phyloP scores from a whole-genome alignment of 2,113 vertebrate species.

The Callorhinus ursinus region DNA sequence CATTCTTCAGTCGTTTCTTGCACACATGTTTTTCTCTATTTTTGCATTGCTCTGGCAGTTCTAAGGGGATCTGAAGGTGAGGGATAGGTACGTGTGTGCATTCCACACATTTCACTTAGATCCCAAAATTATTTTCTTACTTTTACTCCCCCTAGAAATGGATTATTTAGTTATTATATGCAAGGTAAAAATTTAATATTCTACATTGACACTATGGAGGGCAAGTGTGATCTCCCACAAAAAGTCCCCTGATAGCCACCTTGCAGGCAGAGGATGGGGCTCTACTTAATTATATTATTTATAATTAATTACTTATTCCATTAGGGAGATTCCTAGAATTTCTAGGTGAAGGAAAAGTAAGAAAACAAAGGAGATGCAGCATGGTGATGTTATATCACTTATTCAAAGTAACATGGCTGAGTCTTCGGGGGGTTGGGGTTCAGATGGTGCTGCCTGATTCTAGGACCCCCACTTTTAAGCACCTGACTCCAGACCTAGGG shows the following conservation, averaged over 20 bases:
- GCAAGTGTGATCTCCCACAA: background rate
- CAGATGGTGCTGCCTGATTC: background rate
- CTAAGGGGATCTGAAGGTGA: background rate
- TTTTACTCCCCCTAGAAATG: background rate
- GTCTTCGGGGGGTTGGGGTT: background rate
- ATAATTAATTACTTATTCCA: background rate
- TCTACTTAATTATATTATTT: background rate
- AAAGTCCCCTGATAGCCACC: background rate
- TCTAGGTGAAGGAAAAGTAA: background rate
- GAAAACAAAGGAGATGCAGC: background rate
- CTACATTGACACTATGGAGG: background rate
- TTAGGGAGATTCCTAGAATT: background rate
- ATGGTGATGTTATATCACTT: background rate
- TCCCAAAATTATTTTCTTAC: background rate
- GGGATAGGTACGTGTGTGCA: background rate
- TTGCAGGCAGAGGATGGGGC: background rate
- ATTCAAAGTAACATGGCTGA: background rate
- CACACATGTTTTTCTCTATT: background rate
- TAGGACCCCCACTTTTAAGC: background rate
- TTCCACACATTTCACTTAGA: background rate
- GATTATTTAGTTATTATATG: background rate
- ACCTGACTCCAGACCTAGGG: background rate
- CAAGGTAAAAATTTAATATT: background rate
- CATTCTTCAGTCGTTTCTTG: background rate
- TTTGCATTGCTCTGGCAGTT: background rate